Conservation (phyloP, 2,113 vertebrate species). For the human region DNA sequence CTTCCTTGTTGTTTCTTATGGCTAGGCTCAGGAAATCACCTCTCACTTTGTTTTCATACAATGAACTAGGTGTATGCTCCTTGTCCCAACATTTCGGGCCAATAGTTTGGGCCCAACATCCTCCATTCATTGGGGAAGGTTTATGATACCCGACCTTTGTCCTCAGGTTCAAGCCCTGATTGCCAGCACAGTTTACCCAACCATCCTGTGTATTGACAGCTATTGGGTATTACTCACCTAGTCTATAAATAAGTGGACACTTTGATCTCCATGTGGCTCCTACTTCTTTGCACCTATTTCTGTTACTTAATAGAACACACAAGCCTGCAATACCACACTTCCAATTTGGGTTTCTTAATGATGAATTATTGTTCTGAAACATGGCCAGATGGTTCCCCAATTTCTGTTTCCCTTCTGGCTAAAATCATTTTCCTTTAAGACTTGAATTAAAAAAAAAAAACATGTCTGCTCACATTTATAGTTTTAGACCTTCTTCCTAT, state of each 20-base stretch:
- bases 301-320: neutral
- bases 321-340: neutral
- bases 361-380: neutral
- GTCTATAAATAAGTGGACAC: neutral
- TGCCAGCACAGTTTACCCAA: neutral
- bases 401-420: neutral
- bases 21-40: neutral
- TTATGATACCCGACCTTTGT: neutral
- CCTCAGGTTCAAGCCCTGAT: neutral
- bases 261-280: neutral
- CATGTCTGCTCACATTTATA: neutral
- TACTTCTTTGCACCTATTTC: neutral
- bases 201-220: neutral
- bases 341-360: neutral
- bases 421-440: conserved; percentile 34
- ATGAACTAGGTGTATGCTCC: neutral
- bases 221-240: neutral
- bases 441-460: neutral
- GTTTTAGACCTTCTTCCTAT: conserved; percentile 17
- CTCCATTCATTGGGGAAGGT: neutral
- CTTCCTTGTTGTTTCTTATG: neutral
- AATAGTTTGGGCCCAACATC: neutral
- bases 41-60: neutral
- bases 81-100: neutral
- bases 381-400: neutral